phyloP scores from a whole-genome alignment of 2,797 vertebrate genomes.

The Crax fasciolata region DNA sequence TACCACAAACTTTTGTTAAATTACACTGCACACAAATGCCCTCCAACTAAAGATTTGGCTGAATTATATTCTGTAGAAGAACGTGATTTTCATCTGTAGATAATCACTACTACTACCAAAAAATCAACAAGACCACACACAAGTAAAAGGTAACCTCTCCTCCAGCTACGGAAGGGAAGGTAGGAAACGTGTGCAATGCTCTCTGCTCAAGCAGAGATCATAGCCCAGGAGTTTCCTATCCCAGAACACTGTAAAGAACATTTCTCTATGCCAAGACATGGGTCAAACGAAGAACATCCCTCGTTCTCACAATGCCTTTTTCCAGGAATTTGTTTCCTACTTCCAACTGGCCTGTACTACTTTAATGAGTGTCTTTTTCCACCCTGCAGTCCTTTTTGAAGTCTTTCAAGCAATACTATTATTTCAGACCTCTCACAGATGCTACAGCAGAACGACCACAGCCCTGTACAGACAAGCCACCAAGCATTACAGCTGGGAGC shows the following conservation, averaged over 20 bases:
- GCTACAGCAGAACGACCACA: neutral
- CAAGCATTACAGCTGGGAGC: neutral
- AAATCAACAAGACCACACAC: neutral
- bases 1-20: neutral
- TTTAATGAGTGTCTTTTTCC: slow-evolving; percentile 20
- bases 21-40: neutral
- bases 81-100: neutral
- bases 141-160: neutral
- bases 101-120: neutral
- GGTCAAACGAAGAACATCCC: slow-evolving; percentile 8
- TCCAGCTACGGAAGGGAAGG: slow-evolving; percentile 2
- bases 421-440: slow-evolving; percentile 7
- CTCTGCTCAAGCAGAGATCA: slow-evolving; percentile 17
- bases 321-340: slow-evolving; percentile 25
- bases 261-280: slow-evolving; percentile 33
- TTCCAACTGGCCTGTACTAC: slow-evolving; percentile 28
- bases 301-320: slow-evolving; percentile 16
- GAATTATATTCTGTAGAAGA: neutral
- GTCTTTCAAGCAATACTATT: neutral
- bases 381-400: neutral
- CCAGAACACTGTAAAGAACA: slow-evolving; percentile 49
- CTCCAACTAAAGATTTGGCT: neutral
- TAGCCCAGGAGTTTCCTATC: neutral
- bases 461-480: neutral
- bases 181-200: neutral